Conservation (phyloP, 2,797 vertebrate genomes). For the Chiloscyllium punctatum region DNA sequence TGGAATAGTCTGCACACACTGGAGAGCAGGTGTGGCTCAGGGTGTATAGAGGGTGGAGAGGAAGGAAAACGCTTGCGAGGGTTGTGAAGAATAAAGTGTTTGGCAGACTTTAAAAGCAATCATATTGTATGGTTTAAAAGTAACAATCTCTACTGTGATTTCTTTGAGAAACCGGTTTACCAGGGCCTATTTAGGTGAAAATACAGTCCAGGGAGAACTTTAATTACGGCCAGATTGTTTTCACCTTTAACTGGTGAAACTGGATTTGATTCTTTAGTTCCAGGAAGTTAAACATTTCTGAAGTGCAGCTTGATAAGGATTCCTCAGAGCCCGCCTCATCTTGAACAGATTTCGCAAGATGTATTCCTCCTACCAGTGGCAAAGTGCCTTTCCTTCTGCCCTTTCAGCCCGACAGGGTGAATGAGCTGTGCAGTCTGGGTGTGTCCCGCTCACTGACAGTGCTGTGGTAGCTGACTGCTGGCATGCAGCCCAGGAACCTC, state of each 20-base stretch:
- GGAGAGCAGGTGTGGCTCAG: neutral
- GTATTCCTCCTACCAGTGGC: neutral
- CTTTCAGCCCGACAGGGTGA: neutral
- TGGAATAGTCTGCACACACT: neutral
- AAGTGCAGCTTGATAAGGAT: too few relatives aligned
- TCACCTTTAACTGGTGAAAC: neutral
- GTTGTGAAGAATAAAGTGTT: neutral
- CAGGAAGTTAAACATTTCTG: neutral
- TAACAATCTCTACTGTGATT: neutral
- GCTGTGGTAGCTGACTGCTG: neutral
- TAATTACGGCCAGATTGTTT: neutral
- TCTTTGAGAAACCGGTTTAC: neutral
- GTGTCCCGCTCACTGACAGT: neutral
- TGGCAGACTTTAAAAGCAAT: neutral
- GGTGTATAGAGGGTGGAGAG: too few relatives aligned
- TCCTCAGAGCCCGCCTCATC: too few relatives aligned
- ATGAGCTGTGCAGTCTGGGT: neutral
- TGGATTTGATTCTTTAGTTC: neutral
- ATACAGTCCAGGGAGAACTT: neutral
- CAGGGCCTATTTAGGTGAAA: too few relatives aligned
- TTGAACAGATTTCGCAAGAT: neutral
- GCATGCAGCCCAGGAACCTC: neutral
- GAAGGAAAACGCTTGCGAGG: neutral
- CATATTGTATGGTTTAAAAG: neutral
- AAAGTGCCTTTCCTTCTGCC: neutral